Evolutionary conservation across 2,888 invertebrate genomes (phyloP).

Genomic region (Phytoseiulus persimilis): DNA sequence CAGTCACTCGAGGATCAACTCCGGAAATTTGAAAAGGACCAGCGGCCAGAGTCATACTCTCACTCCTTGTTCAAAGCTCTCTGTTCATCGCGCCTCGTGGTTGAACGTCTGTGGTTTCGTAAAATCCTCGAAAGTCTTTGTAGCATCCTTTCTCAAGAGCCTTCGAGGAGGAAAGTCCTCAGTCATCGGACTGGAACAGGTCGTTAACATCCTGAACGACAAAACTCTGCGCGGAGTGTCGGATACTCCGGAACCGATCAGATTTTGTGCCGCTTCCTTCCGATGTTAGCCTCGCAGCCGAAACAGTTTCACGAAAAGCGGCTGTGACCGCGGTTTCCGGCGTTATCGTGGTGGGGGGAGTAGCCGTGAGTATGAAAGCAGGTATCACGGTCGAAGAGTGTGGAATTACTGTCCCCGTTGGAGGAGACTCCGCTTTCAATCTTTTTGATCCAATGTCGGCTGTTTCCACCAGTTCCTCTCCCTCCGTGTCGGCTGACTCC

Average conservation of each 20-base stretch:
- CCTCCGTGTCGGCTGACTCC: too few relatives aligned
- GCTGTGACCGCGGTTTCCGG: not conserved
- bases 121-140: too few relatives aligned
- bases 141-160: not conserved
- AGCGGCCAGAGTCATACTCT: too few relatives aligned
- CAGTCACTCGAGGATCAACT: too few relatives aligned
- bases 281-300: not conserved
- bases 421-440: not conserved
- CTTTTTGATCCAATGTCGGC: not conserved
- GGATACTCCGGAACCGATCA: not conserved
- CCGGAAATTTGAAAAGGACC: too few relatives aligned
- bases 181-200: not conserved
- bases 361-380: not conserved
- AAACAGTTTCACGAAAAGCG: not conserved
- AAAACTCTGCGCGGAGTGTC: not conserved
- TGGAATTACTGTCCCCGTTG: not conserved
- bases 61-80: too few relatives aligned
- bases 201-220: not conserved
- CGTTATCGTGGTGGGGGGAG: not conserved
- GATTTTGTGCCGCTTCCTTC: not conserved
- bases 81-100: too few relatives aligned
- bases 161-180: not conserved
- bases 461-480: not conserved
- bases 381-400: not conserved
- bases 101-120: too few relatives aligned